Conservation (phyloP, 2,113 vertebrate species). For the Thymallus thymallus region DNA sequence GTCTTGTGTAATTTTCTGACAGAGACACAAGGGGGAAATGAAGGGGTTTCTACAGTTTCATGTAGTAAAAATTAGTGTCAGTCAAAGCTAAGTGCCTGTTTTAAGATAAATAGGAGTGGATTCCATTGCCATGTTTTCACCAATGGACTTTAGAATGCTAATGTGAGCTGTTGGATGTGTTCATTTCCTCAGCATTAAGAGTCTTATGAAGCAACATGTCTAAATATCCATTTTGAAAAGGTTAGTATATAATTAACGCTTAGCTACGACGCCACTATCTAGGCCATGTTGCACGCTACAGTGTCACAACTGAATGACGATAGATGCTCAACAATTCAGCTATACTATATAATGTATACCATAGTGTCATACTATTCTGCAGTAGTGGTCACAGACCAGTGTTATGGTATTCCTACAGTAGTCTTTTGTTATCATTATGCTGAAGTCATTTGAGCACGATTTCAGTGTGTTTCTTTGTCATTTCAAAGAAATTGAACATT, state of each 20-base stretch:
- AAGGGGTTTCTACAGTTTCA: slow-evolving; percentile 87
- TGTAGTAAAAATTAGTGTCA: slow-evolving; percentile 98
- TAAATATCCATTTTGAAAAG: slow-evolving; percentile 74
- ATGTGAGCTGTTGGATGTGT: slow-evolving; percentile 68
- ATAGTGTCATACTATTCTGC: background rate
- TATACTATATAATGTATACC: slow-evolving; percentile 16
- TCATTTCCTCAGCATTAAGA: slow-evolving; percentile 66
- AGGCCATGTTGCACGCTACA: slow-evolving; percentile 57
- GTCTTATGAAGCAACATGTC: slow-evolving; percentile 56
- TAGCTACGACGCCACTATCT: slow-evolving; percentile 65
- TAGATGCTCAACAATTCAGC: slow-evolving; percentile 36
- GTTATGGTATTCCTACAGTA: background rate
- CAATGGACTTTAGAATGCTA: slow-evolving; percentile 65
- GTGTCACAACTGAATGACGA: slow-evolving; percentile 35
- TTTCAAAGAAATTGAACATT: background rate
- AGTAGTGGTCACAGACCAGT: background rate
- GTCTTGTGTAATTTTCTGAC: slow-evolving; percentile 96
- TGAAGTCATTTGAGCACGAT: background rate
- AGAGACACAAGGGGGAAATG: slow-evolving; percentile 77
- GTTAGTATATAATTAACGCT: slow-evolving; percentile 71
- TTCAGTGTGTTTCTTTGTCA: too few species aligned
- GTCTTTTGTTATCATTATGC: background rate
- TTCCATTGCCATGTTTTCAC: slow-evolving; percentile 64
- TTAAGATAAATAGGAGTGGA: slow-evolving; percentile 82
- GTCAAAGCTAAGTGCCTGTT: slow-evolving; percentile 90